A percentile compares a stretch with the other conserved stretches of the same genome.
These are phyloP conservation scores for Apus apus DNA, from an alignment of 2,113 vertebrate genomes.

Conservation along the genomic window DNA sequence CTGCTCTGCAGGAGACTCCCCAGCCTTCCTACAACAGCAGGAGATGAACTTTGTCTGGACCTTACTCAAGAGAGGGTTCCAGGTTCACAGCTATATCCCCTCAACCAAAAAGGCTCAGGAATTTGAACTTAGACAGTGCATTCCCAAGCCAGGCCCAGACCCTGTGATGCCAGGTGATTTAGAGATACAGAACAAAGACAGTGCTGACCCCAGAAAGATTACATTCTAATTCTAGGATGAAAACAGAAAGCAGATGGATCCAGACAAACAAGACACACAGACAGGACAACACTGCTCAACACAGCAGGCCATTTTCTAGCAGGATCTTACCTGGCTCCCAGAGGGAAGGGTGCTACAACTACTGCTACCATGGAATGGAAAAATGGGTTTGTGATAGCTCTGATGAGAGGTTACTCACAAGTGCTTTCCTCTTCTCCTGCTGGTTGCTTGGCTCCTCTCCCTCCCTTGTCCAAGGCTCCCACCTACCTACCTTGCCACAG, in stretches of 20 bases:
- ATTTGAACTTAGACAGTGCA: neutral
- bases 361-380: conserved; percentile 22
- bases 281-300: conserved; percentile 54
- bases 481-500: neutral
- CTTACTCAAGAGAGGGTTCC: neutral
- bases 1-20: neutral
- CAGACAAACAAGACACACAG: conserved; percentile 29
- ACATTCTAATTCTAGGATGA: conserved; percentile 4
- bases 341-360: conserved; percentile 32
- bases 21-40: neutral
- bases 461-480: neutral
- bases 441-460: neutral
- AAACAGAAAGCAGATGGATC: conserved; percentile 57
- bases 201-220: neutral
- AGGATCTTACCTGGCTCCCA: conserved; percentile 54
- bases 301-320: conserved; percentile 36
- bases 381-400: conserved; percentile 4
- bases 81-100: conserved; percentile 10
- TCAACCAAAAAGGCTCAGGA: neutral
- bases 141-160: neutral
- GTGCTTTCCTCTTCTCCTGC: conserved; percentile 28
- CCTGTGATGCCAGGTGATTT: neutral
- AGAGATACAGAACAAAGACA: neutral
- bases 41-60: neutral
- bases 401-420: conserved; percentile 54